Percentiles rank a stretch among this genome's conserved stretches.
Conservation (phyloP, 2,888 invertebrate species). For the Oscheius sp. region DNA sequence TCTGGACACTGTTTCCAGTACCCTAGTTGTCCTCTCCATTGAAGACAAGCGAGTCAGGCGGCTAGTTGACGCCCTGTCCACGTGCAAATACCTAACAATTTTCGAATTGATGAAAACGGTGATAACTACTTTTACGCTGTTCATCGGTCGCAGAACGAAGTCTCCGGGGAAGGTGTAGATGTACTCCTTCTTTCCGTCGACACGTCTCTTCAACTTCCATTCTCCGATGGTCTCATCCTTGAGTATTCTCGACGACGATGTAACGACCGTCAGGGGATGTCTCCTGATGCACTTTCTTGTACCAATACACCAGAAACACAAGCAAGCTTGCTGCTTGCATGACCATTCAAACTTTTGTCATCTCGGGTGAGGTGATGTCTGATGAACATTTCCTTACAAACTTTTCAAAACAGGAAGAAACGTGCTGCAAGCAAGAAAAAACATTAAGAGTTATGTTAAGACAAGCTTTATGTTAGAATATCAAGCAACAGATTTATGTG, state of each 20-base stretch:
- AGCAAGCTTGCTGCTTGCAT: too few relatives aligned
- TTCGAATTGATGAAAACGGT: background rate
- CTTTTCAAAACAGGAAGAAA: too few relatives aligned
- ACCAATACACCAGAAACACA: background rate
- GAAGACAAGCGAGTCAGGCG: constrained; percentile 71
- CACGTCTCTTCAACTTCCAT: constrained; percentile 74
- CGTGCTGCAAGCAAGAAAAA: too few relatives aligned
- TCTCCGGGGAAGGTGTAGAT: constrained; percentile 66
- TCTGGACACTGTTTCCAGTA: constrained; percentile 72
- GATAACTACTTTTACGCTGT: constrained; percentile 60
- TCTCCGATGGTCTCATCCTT: constrained; percentile 72
- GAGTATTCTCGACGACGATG: constrained; percentile 73
- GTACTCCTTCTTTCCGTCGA: constrained; percentile 73
- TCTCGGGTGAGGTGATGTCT: too few relatives aligned
- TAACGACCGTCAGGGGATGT: constrained; percentile 75
- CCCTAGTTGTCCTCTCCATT: constrained; percentile 73
- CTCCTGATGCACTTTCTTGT: constrained; percentile 62
- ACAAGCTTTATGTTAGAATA: background rate
- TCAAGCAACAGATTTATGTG: constrained; percentile 2
- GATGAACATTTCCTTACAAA: too few relatives aligned
- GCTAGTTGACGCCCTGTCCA: constrained; percentile 68
- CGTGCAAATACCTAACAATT: constrained; percentile 69
- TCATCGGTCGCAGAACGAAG: constrained; percentile 63
- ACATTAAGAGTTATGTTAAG: too few relatives aligned
- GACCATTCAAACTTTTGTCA: too few relatives aligned